These are phyloP conservation scores for Bujurquina vittata DNA, from an alignment of 2,113 vertebrate species.

Conservation along the genomic window DNA sequence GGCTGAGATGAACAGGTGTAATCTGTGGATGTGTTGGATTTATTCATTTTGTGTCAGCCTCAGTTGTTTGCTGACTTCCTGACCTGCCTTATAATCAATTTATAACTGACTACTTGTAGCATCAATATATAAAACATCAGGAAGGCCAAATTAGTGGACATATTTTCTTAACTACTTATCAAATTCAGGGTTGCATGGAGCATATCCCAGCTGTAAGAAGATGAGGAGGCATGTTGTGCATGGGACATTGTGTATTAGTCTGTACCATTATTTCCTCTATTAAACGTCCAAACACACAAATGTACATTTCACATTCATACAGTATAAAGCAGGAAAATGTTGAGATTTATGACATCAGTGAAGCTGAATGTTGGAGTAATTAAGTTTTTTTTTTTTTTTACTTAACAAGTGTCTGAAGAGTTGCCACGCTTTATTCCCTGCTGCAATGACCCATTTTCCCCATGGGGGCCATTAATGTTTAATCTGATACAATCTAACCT, in stretches of 20 bases:
- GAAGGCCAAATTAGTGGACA: neutral
- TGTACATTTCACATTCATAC: neutral
- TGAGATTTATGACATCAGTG: neutral
- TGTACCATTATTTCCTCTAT: neutral
- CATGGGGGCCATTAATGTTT: constrained; percentile 49
- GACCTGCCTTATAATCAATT: neutral
- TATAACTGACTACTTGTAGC: neutral
- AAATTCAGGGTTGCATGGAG: neutral
- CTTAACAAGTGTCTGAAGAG: neutral
- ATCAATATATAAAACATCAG: neutral
- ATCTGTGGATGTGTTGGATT: neutral
- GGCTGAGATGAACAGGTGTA: constrained; percentile 1
- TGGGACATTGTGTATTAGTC: neutral
- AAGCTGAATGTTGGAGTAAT: neutral
- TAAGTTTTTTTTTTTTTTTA: neutral
- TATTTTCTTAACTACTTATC: neutral
- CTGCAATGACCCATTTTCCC: constrained; percentile 50
- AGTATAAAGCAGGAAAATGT: neutral
- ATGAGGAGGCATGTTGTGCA: neutral
- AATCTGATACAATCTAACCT: constrained; percentile 45
- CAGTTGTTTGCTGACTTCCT: neutral
- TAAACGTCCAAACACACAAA: neutral
- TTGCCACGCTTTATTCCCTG: neutral
- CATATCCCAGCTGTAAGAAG: neutral
- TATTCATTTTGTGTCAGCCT: constrained; percentile 1